phyloP scores from a whole-genome alignment of 2,797 vertebrate genomes.

The Holocentrus rufus region DNA sequence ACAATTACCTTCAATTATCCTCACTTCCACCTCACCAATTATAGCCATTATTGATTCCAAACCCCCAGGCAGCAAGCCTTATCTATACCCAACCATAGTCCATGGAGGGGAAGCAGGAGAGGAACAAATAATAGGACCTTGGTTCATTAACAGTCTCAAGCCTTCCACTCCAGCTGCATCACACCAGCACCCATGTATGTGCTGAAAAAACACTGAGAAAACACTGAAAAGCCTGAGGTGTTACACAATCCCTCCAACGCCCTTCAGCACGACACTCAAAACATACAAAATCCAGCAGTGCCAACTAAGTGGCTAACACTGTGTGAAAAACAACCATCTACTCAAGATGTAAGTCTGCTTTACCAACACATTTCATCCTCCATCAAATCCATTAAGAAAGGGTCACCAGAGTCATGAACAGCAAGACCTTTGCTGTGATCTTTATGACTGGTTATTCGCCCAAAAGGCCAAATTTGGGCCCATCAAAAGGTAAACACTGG shows the following conservation, averaged over 20 bases:
- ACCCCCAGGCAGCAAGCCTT: conserved; percentile 65
- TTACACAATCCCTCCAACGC: conserved; percentile 20
- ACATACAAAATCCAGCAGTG: conserved; percentile 3
- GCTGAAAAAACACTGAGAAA: conserved; percentile 15
- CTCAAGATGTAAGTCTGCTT: not conserved
- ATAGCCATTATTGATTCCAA: conserved; percentile 80
- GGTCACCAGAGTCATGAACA: not conserved
- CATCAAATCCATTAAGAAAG: not conserved
- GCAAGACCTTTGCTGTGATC: not conserved
- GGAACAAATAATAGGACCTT: conserved; percentile 55
- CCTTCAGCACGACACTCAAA: conserved; percentile 48
- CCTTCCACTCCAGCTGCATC: conserved; percentile 48
- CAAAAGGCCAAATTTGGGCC: not conserved
- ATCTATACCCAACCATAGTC: conserved; percentile 68
- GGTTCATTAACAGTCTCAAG: conserved; percentile 55
- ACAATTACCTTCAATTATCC: conserved; percentile 84
- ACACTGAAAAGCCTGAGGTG: not conserved
- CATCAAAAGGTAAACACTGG: not conserved
- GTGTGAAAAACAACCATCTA: not conserved
- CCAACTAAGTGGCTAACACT: not conserved
- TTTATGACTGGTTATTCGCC: too few relatives aligned
- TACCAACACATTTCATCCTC: not conserved
- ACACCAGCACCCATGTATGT: conserved; percentile 6
- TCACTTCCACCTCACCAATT: conserved; percentile 83
- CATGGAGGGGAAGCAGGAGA: conserved; percentile 43